Percentiles rank a stretch among this genome's conserved stretches.
Conservation (phyloP, 1,140 invertebrate genomes). For the Maconellicoccus hirsutus region DNA sequence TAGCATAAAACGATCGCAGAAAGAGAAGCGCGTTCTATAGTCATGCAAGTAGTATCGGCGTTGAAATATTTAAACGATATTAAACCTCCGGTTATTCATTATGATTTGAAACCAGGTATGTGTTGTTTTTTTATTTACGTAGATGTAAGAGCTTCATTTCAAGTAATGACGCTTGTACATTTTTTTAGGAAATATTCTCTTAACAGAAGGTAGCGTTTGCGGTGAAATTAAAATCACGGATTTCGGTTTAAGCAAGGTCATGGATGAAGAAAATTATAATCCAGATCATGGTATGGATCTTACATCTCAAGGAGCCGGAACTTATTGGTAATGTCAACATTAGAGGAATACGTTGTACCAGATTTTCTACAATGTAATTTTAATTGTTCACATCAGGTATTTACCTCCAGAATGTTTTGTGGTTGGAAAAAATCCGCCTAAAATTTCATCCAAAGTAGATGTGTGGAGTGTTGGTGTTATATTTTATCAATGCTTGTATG, state of each 20-base stretch:
- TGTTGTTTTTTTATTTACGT: too few species aligned
- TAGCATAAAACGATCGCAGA: slow-evolving; percentile 96
- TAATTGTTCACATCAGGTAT: slow-evolving; percentile 52
- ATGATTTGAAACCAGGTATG: slow-evolving; percentile 95
- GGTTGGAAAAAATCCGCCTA: slow-evolving; percentile 96
- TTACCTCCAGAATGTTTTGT: slow-evolving; percentile 99
- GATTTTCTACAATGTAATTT: slow-evolving; percentile 17
- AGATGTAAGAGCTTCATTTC: too few species aligned
- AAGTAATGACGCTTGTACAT: background rate
- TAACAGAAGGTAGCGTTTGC: slow-evolving; percentile 78
- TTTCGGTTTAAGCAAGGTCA: slow-evolving; percentile 98
- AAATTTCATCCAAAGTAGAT: slow-evolving; percentile 99
- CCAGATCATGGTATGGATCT: slow-evolving; percentile 98
- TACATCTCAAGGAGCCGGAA: slow-evolving; percentile 97
- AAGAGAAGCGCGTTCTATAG: slow-evolving; percentile 94
- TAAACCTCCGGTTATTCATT: slow-evolving; percentile 98
- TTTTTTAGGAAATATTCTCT: slow-evolving; percentile 53
- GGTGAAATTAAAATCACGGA: slow-evolving; percentile 99
- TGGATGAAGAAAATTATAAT: slow-evolving; percentile 98
- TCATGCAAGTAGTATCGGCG: slow-evolving; percentile 97
- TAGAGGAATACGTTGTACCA: too few species aligned
- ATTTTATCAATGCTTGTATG: slow-evolving; percentile 99
- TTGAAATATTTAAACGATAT: slow-evolving; percentile 99
- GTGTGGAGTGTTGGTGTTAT: slow-evolving; percentile 99
- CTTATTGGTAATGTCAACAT: slow-evolving; percentile 69